Conservation (phyloP, 2,888 invertebrate genomes). For the Dicyrtoma fusca region DNA sequence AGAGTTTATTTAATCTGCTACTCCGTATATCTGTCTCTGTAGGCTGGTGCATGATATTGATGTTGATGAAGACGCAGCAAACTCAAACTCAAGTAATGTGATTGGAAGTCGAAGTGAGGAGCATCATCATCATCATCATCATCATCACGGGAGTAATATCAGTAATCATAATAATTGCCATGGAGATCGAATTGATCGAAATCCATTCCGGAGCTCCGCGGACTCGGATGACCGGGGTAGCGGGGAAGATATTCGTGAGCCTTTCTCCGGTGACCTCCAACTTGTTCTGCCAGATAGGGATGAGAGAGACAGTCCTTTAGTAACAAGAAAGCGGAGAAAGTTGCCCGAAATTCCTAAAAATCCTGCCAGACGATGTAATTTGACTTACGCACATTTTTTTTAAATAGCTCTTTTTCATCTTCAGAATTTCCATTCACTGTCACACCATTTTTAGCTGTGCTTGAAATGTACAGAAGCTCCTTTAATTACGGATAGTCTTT, state of each 20-base stretch:
- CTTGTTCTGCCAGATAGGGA: slow-evolving; percentile 51
- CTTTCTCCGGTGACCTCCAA: slow-evolving; percentile 56
- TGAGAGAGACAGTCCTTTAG: slow-evolving; percentile 52
- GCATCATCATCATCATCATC: neutral
- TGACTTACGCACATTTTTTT: neutral
- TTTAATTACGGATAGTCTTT: too few species aligned
- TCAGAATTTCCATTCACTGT: slow-evolving; percentile 2
- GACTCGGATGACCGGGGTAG: slow-evolving; percentile 10
- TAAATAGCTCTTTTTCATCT: too few species aligned
- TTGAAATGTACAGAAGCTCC: too few species aligned
- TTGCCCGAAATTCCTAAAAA: slow-evolving; percentile 88
- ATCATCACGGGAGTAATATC: neutral
- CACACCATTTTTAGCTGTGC: too few species aligned
- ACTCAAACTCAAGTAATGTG: slow-evolving; percentile 1
- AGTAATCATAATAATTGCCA: neutral
- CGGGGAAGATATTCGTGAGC: slow-evolving; percentile 49
- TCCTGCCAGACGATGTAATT: slow-evolving; percentile 52
- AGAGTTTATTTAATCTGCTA: neutral
- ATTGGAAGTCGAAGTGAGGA: too few species aligned
- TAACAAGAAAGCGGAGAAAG: slow-evolving; percentile 75
- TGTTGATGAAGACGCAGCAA: slow-evolving; percentile 64
- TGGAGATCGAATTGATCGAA: neutral
- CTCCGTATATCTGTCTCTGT: slow-evolving; percentile 53
- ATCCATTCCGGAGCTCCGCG: neutral
- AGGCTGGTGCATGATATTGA: slow-evolving; percentile 83